These are phyloP conservation scores for Coptotermes formosanus DNA, from an alignment of 1,140 invertebrate species.

Conservation along the genomic window DNA sequence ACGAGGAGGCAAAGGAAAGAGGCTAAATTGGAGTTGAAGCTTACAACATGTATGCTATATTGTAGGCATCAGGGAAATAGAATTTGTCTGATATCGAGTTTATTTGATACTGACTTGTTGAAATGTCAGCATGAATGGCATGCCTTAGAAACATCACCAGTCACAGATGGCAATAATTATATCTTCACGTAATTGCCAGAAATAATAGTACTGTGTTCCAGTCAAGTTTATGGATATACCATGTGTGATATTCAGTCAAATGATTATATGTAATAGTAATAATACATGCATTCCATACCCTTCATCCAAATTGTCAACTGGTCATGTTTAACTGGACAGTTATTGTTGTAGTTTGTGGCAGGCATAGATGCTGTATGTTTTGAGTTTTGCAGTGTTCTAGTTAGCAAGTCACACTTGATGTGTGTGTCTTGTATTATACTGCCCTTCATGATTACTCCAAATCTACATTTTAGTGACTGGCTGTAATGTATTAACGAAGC, in stretches of 20 bases:
- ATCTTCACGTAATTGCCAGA: neutral
- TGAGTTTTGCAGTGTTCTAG: neutral
- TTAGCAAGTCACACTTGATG: neutral
- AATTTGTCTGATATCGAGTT: neutral
- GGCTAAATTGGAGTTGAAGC: neutral
- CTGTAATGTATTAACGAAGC: too few relatives aligned
- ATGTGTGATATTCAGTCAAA: neutral
- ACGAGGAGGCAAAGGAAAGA: neutral
- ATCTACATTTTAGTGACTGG: too few relatives aligned
- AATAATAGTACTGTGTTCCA: too few relatives aligned
- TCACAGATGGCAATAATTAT: neutral
- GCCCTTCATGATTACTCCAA: too few relatives aligned
- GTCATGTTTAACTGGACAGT: neutral
- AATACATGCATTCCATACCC: neutral
- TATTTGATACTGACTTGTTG: neutral
- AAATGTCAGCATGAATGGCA: neutral
- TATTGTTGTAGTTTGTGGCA: neutral
- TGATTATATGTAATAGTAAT: neutral
- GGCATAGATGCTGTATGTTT: neutral
- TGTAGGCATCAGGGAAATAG: neutral
- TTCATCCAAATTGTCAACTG: neutral
- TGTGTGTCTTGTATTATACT: too few relatives aligned
- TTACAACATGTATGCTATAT: neutral
- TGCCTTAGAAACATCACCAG: neutral
- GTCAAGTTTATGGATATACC: neutral